Conservation (phyloP, 2,888 invertebrate genomes). For the Tricholauxania praeusta region DNA sequence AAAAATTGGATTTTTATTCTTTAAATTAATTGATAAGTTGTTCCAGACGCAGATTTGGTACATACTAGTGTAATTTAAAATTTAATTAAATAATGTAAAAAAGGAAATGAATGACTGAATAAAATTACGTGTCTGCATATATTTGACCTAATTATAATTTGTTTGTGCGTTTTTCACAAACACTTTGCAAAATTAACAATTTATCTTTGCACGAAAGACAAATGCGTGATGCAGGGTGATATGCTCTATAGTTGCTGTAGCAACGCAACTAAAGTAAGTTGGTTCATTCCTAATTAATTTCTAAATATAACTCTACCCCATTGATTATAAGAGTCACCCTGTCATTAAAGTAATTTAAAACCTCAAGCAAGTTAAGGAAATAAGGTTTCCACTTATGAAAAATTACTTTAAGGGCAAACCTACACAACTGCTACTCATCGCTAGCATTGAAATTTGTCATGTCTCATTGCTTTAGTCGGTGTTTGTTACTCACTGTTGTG, state of each 20-base stretch:
- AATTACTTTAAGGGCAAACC: not conserved
- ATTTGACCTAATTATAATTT: not conserved
- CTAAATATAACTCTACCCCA: not conserved
- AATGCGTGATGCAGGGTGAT: conserved; percentile 22
- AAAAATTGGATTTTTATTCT: too few species aligned
- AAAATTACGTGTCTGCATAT: not conserved
- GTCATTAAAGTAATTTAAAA: not conserved
- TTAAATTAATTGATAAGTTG: too few species aligned
- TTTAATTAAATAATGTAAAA: not conserved
- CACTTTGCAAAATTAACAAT: conserved; percentile 24
- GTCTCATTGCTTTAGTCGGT: not conserved
- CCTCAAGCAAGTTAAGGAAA: too few species aligned
- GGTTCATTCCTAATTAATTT: too few species aligned
- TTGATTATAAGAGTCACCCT: not conserved
- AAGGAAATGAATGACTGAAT: too few species aligned
- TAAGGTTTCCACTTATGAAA: not conserved
- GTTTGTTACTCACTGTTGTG: too few species aligned
- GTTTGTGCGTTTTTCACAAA: conserved; percentile 10
- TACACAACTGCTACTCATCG: not conserved
- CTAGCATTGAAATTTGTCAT: not conserved
- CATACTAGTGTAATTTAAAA: too few species aligned
- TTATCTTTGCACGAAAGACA: not conserved
- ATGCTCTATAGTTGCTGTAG: too few species aligned
- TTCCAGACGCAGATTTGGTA: too few species aligned
- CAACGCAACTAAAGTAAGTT: too few species aligned